Evolutionary conservation across 2,113 vertebrate genomes (phyloP), one percentile per base, ranked within the genome.

Genomic region (Leptobrachium leishanense): DNA sequence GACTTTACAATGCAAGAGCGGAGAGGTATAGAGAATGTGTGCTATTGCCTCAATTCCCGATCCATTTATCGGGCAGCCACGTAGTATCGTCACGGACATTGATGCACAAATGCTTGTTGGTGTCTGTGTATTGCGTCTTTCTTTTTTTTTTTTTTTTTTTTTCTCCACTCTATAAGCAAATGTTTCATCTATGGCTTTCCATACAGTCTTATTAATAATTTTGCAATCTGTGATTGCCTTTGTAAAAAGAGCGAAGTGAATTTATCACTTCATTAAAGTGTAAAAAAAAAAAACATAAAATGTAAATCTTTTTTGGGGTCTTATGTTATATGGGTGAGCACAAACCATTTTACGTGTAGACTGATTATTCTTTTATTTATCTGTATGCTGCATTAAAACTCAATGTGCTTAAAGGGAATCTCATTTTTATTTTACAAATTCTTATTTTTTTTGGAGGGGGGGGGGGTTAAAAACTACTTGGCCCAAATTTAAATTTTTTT

Each of bases 141-240:
- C 13, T 59, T 31, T 31, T 31, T 31, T 1, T 1, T 31, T 31
- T 31, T 31, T 31, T 31, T 31, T 31, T 31, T 31, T 31, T 31
- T 31, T 31, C 20, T 31, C 20, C 20, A 31, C 20, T 31, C 20
- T 31, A 31, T 31, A 31, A 31, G 20, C 20, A 31, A 31, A 31
- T 31, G 20, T 4, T 50, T 50, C 46, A 50, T 50, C 46, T 50
- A 50, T 50, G 46, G 46, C 46, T 50, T 50, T 8, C 11, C 68
- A 10, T 10, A 5, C 77, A 57, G 77, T 70, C 77, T 80, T 80
- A 68, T 80, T 74, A 59, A 59, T 74, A 89, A 31, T 31, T 91
- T 92, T 97, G 97, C 97, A 98, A 93, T 99, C 97, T 93, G 95
- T 98, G 96, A 98, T 96, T 97, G 96, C 96, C 93, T 90, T 31